These are phyloP conservation scores for Eleginops maclovinus DNA, from an alignment of 2,113 vertebrate species.

Conservation along the genomic window DNA sequence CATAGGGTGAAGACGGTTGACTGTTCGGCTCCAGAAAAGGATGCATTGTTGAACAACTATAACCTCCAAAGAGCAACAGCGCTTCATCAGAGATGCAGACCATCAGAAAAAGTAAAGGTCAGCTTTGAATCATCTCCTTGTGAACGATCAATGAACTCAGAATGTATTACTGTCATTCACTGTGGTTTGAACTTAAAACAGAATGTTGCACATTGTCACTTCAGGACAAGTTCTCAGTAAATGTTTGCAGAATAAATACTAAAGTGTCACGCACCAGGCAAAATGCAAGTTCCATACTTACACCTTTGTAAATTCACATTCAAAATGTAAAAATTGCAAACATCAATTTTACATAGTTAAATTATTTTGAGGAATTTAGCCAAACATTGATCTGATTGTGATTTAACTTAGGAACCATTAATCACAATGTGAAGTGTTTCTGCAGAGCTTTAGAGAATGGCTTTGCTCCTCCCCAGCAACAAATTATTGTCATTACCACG, in stretches of 20 bases:
- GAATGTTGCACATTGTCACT: slow-evolving; percentile 16
- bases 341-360: slow-evolving; percentile 10
- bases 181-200: slow-evolving; percentile 48
- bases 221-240: not conserved
- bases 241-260: slow-evolving; percentile 11
- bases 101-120: slow-evolving; percentile 70
- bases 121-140: slow-evolving; percentile 64
- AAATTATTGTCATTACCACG: slow-evolving; percentile 68
- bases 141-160: slow-evolving; percentile 73
- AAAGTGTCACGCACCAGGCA: not conserved
- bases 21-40: slow-evolving; percentile 13
- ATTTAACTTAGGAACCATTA: slow-evolving; percentile 67
- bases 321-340: too few species aligned
- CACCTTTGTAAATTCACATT: not conserved
- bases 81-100: slow-evolving; percentile 72
- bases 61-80: slow-evolving; percentile 45
- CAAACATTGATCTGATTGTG: slow-evolving; percentile 57
- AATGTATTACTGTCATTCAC: slow-evolving; percentile 61
- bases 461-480: slow-evolving; percentile 51
- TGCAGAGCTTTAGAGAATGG: slow-evolving; percentile 45
- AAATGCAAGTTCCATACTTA: not conserved
- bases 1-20: not conserved
- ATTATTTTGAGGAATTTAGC: slow-evolving; percentile 45
- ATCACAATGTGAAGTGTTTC: slow-evolving; percentile 41
- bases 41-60: slow-evolving; percentile 38